Conservation (phyloP, 1,140 invertebrate genomes). For the Carposina sasakii region DNA sequence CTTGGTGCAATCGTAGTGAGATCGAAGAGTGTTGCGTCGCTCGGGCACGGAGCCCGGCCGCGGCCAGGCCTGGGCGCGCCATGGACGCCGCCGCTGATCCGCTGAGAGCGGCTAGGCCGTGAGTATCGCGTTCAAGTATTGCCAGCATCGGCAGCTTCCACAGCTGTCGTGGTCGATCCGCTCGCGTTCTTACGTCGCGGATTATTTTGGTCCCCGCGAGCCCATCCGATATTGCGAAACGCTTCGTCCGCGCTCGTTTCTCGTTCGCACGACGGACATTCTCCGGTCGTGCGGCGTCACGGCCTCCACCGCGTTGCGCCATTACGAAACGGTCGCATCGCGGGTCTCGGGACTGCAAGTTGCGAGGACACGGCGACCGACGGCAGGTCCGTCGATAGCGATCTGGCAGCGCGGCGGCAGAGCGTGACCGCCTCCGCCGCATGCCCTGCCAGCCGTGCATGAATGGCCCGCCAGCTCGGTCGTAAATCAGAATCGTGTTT, state of each 20-base stretch:
- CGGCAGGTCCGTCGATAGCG: slow-evolving; percentile 47
- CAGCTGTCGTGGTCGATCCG: slow-evolving; percentile 24
- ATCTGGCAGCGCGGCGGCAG: slow-evolving; percentile 57
- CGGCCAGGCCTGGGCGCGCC: slow-evolving; percentile 57
- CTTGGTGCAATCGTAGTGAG: slow-evolving; percentile 65
- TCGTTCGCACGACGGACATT: slow-evolving; percentile 53
- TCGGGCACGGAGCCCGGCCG: slow-evolving; percentile 63
- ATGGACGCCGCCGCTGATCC: slow-evolving; percentile 67
- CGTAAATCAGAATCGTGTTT: slow-evolving; percentile 61
- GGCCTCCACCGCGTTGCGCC: slow-evolving; percentile 66
- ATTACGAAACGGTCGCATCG: slow-evolving; percentile 64
- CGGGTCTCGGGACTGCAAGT: slow-evolving; percentile 38
- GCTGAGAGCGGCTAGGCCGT: slow-evolving; percentile 64
- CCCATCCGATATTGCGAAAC: slow-evolving; percentile 62
- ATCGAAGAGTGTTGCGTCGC: slow-evolving; percentile 65
- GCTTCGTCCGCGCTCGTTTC: slow-evolving; percentile 45
- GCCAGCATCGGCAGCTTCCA: neutral
- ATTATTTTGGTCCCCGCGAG: slow-evolving; percentile 63
- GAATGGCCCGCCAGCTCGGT: slow-evolving; percentile 43
- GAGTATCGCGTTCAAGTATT: slow-evolving; percentile 58
- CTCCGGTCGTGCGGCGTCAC: slow-evolving; percentile 62
- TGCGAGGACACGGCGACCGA: slow-evolving; percentile 44
- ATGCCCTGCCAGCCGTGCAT: slow-evolving; percentile 33
- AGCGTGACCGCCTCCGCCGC: slow-evolving; percentile 55
- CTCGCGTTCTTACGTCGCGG: slow-evolving; percentile 44